These are phyloP conservation scores for Nephila pilipes DNA, from an alignment of 1,140 invertebrate genomes.

Conservation along the genomic window DNA sequence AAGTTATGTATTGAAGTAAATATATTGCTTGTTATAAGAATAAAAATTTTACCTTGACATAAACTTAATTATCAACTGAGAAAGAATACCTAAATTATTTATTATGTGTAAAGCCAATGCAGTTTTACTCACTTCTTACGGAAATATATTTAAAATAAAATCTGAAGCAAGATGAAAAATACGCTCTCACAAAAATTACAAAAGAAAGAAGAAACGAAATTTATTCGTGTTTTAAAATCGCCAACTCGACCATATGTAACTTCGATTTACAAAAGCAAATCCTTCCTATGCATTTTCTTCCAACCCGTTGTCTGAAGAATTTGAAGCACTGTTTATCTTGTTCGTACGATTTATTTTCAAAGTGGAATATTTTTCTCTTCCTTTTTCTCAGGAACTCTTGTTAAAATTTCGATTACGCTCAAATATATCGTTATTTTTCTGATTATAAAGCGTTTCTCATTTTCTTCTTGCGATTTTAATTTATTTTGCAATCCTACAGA, in stretches of 20 bases:
- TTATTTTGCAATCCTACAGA: neutral
- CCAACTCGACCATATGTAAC: constrained; percentile 54
- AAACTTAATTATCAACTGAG: too few relatives aligned
- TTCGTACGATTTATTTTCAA: constrained; percentile 13
- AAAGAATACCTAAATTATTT: too few relatives aligned
- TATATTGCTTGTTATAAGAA: too few relatives aligned
- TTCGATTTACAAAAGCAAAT: constrained; percentile 1
- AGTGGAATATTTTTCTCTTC: neutral
- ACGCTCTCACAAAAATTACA: neutral
- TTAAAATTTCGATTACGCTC: neutral
- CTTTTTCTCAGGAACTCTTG: neutral
- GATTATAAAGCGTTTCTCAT: neutral
- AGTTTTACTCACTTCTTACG: too few relatives aligned
- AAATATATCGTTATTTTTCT: neutral
- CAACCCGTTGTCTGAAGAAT: constrained; percentile 32
- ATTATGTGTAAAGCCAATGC: too few relatives aligned
- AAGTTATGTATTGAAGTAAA: too few relatives aligned
- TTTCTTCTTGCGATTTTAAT: neutral
- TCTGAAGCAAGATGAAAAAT: neutral
- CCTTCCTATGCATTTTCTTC: constrained; percentile 12
- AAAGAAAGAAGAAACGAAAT: neutral
- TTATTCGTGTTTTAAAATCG: constrained; percentile 46
- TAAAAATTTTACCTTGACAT: too few relatives aligned
- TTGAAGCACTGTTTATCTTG: constrained; percentile 42
- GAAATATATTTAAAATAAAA: neutral